Base-by-base conservation (phyloP, 2,113 vertebrate genomes). In the Sciurus niger region DNA sequence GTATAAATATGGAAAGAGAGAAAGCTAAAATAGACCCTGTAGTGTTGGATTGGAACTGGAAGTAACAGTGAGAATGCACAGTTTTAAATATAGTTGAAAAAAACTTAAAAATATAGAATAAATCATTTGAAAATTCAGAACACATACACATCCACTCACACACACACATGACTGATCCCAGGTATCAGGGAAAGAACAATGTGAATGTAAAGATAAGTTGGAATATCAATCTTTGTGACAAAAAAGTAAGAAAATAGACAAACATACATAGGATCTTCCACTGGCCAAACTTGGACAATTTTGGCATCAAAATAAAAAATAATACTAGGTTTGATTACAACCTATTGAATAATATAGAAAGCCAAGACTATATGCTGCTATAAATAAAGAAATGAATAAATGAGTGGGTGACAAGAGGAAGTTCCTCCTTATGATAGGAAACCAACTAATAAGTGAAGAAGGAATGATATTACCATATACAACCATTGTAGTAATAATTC, bases 311-410 rank as follows among this genome's bases (percentile, higher is more conserved):
- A 77, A 85, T 88, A 67, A 72, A 32, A 58, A 88, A 68, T n/a
- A 72, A 63, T 40, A n/a, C 68, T 53, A 93, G 46, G 85, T 63
- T 65, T 22, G 18, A 84, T 90, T 77, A 63, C 6, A 96, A 65
- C 9, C 55, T 30, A 48, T 43, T 76, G 78, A 88, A 40, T 40
- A 84, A 73, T 88, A 67, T 48, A 84, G 30, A 28, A 90, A 90
- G 16, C 40, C 20, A n/a, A 60, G n/a, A 78, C 32, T 80, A 40
- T 65, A 78, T 20, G 83, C 6, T n/a, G 53, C 37, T 18, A 68
- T 17, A 51, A 95, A 84, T 95, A 46, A 89, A 89, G 60, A 32
- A 84, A 72, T 51, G n/a, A 93, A 88, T 55, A 46, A 28, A 73
- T 70, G 40, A 89, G 37, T 76, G 13, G 43, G 13, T 70, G 20